These are phyloP conservation scores for Daboia siamensis DNA, from an alignment of 2,113 vertebrate genomes.

Conservation along the genomic window DNA sequence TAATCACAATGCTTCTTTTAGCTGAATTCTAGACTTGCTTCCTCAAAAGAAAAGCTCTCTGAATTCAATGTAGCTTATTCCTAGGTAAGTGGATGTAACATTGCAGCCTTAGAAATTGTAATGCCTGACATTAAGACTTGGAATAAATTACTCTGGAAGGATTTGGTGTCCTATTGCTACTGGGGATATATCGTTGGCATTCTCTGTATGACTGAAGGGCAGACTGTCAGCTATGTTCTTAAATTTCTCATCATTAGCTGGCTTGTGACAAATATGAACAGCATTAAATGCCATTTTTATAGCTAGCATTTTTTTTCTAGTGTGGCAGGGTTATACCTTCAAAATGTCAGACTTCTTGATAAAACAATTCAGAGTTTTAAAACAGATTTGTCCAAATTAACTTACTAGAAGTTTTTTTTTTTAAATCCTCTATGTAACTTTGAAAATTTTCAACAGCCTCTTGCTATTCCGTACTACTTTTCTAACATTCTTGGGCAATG, in stretches of 20 bases:
- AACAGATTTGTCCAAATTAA: neutral
- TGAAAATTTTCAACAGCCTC: neutral
- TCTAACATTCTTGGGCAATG: neutral
- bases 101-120: neutral
- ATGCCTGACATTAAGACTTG: constrained; percentile 3
- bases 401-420: neutral
- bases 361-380: neutral
- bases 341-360: neutral
- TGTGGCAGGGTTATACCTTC: neutral
- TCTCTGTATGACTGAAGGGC: neutral
- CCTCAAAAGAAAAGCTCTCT: neutral
- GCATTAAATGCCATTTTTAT: constrained; percentile 19
- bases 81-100: neutral
- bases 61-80: neutral
- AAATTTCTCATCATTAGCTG: constrained; percentile 10
- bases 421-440: neutral
- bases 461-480: neutral
- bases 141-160: neutral
- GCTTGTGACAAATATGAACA: constrained; percentile 1
- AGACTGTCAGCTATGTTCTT: neutral
- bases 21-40: neutral
- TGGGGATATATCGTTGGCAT: neutral
- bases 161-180: neutral
- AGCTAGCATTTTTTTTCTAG: neutral
- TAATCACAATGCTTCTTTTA: neutral